Base-by-base conservation (phyloP, 2,113 vertebrate species). In the Microcebus tavaratra region DNA sequence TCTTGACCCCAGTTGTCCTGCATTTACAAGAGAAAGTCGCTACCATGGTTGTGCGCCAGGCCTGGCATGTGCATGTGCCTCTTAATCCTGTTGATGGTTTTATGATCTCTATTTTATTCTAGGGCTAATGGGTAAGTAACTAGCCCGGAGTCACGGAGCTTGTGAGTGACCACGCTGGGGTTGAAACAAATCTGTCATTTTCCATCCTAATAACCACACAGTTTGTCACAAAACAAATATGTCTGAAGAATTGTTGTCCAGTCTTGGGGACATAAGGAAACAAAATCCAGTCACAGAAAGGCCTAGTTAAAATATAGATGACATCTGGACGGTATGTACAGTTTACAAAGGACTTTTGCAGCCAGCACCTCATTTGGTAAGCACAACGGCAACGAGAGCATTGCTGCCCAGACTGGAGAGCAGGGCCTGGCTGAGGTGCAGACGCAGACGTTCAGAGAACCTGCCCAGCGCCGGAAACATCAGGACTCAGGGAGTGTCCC, bases 1-100 rank as follows among this genome's bases (percentile, higher is more conserved):
- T 39, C 31, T 65, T 65, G 55, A 23, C 13, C 34, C 42, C 3
- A 4, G 48, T 6, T 53, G 3, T n/a, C 12, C 48, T 80, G 50
- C 42, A 27, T 67, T 86, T 57, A 15, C 63, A 70, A 29, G 11
- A 50, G 14, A 76, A 27, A 59, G 25, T 4, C 2, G 17, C 25
- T 9, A 10, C 8, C 6, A 1, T 48, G 39, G 8, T 8, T 39
- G 5, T 7, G 27, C 36, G 12, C 11, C 85, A 78, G 42, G 21
- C 25, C 25, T 17, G 1, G 8, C 1, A 18, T 5, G 17, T 1
- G 3, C 23, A 50, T 6, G 10, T 68, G 8, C 39, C 8, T 31
- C 31, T 84, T 42, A 23, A n/a, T n/a, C 76, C 18, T 14, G 5
- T 39, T 4, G 27, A 13, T 8, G 21, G 1, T 78, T 82, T 57